Percentiles rank a stretch among this genome's conserved stretches.
phyloP scores from a whole-genome alignment of 37 sponge, comb jelly and placozoan genomes.

The Aplysina aerophoba region DNA sequence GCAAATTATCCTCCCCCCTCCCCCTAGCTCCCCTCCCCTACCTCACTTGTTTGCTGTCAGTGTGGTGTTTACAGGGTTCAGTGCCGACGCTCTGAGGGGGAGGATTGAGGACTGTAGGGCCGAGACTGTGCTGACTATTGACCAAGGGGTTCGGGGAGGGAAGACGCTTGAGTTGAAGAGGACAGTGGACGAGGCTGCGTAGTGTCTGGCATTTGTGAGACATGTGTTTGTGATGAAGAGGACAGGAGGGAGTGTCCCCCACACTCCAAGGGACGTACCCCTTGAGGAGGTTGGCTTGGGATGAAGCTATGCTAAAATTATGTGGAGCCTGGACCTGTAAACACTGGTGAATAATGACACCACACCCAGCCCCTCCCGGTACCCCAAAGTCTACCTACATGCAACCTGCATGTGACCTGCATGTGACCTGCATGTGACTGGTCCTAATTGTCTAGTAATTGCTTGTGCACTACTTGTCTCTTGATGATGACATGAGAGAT shows the following conservation, averaged over 20 bases:
- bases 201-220: conserved; percentile 62
- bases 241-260: conserved; percentile 75
- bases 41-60: no score
- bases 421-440: no score
- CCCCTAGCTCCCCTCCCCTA: no score
- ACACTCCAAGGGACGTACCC: conserved; percentile 66
- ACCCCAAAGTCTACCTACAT: no score
- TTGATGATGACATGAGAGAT: conserved; percentile 77
- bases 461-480: conserved; percentile 60
- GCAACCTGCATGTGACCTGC: no score
- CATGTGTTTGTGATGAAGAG: conserved; percentile 82
- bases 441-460: no score
- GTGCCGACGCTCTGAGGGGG: conserved; percentile 86
- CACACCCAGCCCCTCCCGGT: no score
- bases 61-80: conserved; percentile 98
- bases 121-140: conserved; percentile 82
- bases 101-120: conserved; percentile 81
- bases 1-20: no score
- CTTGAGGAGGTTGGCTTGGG: conserved; percentile 84
- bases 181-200: conserved; percentile 88
- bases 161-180: conserved; percentile 90
- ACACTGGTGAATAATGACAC: no score
- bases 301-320: no score
- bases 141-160: conserved; percentile 88
- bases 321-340: no score